These are phyloP conservation scores for Phyto melanocephala DNA, from an alignment of 2,888 invertebrate genomes.

Conservation along the genomic window DNA sequence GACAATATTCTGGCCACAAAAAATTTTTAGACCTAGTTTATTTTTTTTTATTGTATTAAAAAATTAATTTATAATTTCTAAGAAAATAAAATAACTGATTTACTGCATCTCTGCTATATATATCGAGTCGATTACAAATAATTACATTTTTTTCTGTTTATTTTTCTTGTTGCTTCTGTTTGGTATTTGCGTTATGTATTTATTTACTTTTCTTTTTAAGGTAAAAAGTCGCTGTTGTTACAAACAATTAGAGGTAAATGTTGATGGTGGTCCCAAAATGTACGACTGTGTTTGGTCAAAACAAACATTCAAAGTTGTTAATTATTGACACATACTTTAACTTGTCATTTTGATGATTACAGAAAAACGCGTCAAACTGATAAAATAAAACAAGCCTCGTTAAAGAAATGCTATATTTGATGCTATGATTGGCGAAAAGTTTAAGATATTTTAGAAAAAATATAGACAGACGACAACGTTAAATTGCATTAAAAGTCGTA, in stretches of 20 bases:
- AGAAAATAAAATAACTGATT: no score
- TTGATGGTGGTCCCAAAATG: constrained; percentile 30
- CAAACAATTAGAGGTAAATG: constrained; percentile 14
- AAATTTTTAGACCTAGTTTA: no score
- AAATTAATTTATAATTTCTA: no score
- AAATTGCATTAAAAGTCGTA: no score
- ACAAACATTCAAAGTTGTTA: constrained; percentile 21
- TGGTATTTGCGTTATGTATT: constrained; percentile 15
- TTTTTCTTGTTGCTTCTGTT: constrained; percentile 42
- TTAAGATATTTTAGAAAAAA: not conserved
- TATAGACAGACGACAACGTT: no score
- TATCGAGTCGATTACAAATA: no score
- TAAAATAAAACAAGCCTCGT: not conserved
- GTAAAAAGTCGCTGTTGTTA: not conserved
- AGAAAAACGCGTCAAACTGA: not conserved
- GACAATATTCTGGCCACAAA: no score
- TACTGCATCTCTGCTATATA: no score
- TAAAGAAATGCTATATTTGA: not conserved
- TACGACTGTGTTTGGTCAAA: not conserved
- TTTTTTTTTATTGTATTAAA: no score
- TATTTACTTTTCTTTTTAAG: not conserved
- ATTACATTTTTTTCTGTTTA: not conserved
- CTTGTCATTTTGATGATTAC: not conserved
- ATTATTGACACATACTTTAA: constrained; percentile 34
- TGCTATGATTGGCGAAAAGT: constrained; percentile 22